Conservation (phyloP, 2,113 vertebrate genomes). For the Ornithorhynchus anatinus region DNA sequence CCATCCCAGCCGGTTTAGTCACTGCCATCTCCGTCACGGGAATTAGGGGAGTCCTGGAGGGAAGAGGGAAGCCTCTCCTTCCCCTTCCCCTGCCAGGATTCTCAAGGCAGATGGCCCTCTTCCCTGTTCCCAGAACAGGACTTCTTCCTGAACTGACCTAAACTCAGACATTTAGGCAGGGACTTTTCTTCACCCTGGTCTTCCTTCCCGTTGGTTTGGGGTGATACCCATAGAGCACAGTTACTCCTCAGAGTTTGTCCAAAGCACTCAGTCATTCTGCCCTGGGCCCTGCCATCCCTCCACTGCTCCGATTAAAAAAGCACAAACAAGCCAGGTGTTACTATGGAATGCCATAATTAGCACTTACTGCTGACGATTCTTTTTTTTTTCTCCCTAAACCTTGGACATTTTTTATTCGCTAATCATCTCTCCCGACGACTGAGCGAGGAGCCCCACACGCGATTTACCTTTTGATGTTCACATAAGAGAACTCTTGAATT, state of each 20-base stretch:
- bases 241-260: background rate
- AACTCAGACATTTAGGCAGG: too few species aligned
- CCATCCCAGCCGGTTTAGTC: too few species aligned
- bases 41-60: too few species aligned
- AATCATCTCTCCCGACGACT: slow-evolving; percentile 69
- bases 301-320: slow-evolving; percentile 61
- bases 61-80: background rate
- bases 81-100: background rate
- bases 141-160: too few species aligned
- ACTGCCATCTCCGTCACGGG: too few species aligned
- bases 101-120: too few species aligned
- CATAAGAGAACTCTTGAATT: slow-evolving; percentile 79
- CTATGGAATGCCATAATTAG: slow-evolving; percentile 72
- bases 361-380: slow-evolving; percentile 61
- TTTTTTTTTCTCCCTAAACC: slow-evolving; percentile 43
- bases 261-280: background rate
- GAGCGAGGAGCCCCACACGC: slow-evolving; percentile 48
- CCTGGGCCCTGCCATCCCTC: slow-evolving; percentile 19
- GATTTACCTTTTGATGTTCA: slow-evolving; percentile 79
- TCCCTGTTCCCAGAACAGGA: too few species aligned
- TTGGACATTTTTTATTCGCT: slow-evolving; percentile 65
- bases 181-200: too few species aligned
- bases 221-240: background rate
- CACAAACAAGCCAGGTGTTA: slow-evolving; percentile 73
- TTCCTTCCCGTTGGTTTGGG: too few species aligned